Conservation (phyloP, 1,140 invertebrate species). For the Mamestra configurata region DNA sequence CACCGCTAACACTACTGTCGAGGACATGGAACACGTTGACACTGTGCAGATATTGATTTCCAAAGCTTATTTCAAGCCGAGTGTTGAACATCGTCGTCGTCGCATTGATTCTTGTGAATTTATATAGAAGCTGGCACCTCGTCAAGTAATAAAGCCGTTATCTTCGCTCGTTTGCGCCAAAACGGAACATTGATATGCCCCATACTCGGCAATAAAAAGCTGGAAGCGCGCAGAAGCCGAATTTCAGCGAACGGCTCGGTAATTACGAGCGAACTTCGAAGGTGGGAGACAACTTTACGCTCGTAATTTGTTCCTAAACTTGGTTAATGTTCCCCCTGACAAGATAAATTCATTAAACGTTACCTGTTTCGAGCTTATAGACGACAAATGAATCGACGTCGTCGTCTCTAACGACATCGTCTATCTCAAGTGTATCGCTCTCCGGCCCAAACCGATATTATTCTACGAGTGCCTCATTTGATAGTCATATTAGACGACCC, state of each 20-base stretch:
- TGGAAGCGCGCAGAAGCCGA: constrained; percentile 63
- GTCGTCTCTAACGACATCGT: constrained; percentile 65
- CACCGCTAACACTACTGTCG: constrained; percentile 38
- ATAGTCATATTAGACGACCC: constrained; percentile 1
- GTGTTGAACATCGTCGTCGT: constrained; percentile 42
- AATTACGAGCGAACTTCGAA: constrained; percentile 80
- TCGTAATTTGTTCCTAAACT: constrained; percentile 85
- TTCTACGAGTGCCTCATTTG: not conserved
- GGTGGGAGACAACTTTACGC: constrained; percentile 79
- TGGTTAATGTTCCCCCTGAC: constrained; percentile 84
- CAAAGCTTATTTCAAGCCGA: constrained; percentile 52
- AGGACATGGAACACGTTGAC: constrained; percentile 51
- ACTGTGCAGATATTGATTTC: constrained; percentile 63
- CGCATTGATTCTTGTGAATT: constrained; percentile 73
- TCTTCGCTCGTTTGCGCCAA: constrained; percentile 77
- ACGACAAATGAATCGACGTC: constrained; percentile 63
- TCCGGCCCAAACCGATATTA: constrained; percentile 25
- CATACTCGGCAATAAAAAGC: constrained; percentile 67
- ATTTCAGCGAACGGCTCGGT: constrained; percentile 73
- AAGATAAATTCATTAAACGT: constrained; percentile 85
- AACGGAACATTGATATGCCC: constrained; percentile 71
- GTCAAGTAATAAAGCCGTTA: constrained; percentile 83
- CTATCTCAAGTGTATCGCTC: constrained; percentile 58
- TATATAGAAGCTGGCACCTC: constrained; percentile 67
- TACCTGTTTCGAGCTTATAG: constrained; percentile 67